These are phyloP conservation scores for Oreohelix idahoensis DNA, from an alignment of 1,140 invertebrate species.

Conservation along the genomic window DNA sequence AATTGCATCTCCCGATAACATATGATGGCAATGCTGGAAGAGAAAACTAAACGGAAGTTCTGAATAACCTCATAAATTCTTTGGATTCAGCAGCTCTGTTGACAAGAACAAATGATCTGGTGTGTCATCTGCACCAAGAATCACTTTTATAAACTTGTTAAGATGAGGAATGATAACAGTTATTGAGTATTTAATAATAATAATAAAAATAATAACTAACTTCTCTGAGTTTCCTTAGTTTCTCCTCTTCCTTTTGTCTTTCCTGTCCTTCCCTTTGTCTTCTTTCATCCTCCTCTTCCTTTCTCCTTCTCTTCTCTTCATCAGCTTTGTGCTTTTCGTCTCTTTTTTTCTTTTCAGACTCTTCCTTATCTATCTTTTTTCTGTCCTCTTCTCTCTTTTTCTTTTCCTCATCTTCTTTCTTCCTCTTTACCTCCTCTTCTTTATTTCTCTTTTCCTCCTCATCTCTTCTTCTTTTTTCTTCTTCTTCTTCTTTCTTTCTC, in stretches of 20 bases:
- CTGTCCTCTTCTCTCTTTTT: background rate
- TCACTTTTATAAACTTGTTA: background rate
- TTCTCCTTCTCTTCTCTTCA: background rate
- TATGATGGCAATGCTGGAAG: no score
- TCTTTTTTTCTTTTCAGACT: conserved; percentile 20
- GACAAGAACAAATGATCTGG: no score
- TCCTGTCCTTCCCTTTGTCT: background rate
- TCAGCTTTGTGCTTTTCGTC: conserved; percentile 11
- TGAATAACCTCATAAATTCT: no score
- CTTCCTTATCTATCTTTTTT: conserved; percentile 17
- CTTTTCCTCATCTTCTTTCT: conserved; percentile 23
- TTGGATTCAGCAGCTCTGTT: no score
- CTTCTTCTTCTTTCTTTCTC: conserved; percentile 20
- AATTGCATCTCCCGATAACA: no score
- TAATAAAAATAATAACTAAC: conserved; percentile 1
- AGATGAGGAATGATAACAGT: background rate
- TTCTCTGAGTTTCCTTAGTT: background rate
- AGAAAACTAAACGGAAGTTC: no score
- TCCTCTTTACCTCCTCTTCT: conserved; percentile 27
- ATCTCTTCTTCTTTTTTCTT: conserved; percentile 19
- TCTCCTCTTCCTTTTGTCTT: background rate
- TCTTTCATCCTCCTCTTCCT: conserved; percentile 9
- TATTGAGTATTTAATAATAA: no score
- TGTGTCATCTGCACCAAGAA: no score
- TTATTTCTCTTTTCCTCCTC: conserved; percentile 13